Percentiles rank a stretch among this genome's conserved stretches.
Evolutionary conservation across 2,797 vertebrate genomes (phyloP).

Genomic region (Sebastolobus alascanus): DNA sequence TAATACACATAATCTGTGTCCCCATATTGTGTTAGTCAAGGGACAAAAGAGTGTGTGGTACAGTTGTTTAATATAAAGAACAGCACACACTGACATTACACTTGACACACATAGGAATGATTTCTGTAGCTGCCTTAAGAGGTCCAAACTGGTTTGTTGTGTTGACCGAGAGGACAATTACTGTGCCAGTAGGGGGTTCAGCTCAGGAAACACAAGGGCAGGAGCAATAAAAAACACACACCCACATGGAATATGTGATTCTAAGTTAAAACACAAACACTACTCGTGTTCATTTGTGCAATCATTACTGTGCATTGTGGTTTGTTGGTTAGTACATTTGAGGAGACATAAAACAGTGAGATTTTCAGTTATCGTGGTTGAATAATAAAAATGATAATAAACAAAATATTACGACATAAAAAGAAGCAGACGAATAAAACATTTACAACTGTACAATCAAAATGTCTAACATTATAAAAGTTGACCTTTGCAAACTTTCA

Average conservation of each 20-base stretch:
- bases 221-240: background rate
- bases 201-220: slow-evolving; percentile 29
- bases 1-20: background rate
- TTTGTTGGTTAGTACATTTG: slow-evolving; percentile 15
- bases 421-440: slow-evolving; percentile 12
- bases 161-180: slow-evolving; percentile 15
- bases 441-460: slow-evolving; percentile 58
- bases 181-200: slow-evolving; percentile 6
- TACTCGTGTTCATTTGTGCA: slow-evolving; percentile 46
- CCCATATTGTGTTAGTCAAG: background rate
- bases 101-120: slow-evolving; percentile 17
- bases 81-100: slow-evolving; percentile 34
- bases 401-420: slow-evolving; percentile 6
- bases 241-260: background rate
- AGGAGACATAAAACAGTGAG: slow-evolving; percentile 5
- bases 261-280: slow-evolving; percentile 28
- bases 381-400: slow-evolving; percentile 16
- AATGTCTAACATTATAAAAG: slow-evolving; percentile 41
- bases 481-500: slow-evolving; percentile 15
- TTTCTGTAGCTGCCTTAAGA: slow-evolving; percentile 66
- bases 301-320: slow-evolving; percentile 24
- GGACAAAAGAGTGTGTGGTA: slow-evolving; percentile 7
- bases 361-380: background rate
- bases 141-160: slow-evolving; percentile 29
- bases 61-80: slow-evolving; percentile 21